Evolutionary conservation across 2,113 vertebrate species (phyloP), one percentile per base, ranked within the genome.

Genomic region (Odobenus rosmarus): DNA sequence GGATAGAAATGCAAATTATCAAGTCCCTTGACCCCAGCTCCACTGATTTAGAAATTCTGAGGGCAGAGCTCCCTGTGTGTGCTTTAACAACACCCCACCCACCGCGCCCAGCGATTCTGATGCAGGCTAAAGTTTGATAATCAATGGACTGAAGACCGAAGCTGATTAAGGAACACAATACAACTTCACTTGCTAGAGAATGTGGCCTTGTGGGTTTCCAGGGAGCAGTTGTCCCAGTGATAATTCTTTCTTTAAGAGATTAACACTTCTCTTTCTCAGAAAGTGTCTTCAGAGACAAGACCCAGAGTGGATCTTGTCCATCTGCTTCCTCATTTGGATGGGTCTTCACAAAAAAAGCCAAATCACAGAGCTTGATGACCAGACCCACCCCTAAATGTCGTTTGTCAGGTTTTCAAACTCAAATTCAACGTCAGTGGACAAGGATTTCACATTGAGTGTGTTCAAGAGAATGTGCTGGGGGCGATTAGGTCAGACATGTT

Each of bases 401-500:
- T 67, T 18, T 67, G 7, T 74, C 2, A 14, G 31, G 31, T 57
- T 96, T 90, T 74, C 51, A 90, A 97, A 62, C 51, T 96, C 71
- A 88, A 28, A 90, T 46, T 46, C 57, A 93, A 26, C 16, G n/a
- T 94, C 26, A 77, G 49, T 90, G 42, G 51, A 90, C 51, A 49
- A 88, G 90, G 21, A 0, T 82, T 92, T 94, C 81, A 53, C 28
- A 3, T 5, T 31, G 80, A 94, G 36, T 31, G 14, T 90, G 26
- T 59, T 61, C 33, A 18, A 55, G 64, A 79, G 53, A 88, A 72
- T 39, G 49, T 55, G 23, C 57, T 79, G 39, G 7, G 18, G 82
- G 49, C 0, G 1, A 80, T 83, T 89, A 24, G 31, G 11, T 39
- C 72, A 94, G 61, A 42, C 0, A 0, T 42, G 57, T 81, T 84